Conservation (phyloP, 1,140 invertebrate genomes). For the Microvelia longipes region DNA sequence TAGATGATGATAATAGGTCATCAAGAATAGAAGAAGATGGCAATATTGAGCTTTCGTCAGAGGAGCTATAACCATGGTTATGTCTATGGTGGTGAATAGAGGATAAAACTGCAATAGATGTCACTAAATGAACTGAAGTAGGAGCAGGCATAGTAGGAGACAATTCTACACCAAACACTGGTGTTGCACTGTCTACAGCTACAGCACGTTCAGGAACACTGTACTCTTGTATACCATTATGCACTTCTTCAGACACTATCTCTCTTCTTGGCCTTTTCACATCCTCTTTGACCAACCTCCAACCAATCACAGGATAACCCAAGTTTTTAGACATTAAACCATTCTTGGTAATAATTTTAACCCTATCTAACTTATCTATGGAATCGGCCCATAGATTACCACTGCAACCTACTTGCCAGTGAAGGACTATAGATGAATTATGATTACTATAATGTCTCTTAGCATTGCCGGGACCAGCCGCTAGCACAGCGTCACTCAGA, state of each 20-base stretch:
- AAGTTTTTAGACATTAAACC: background rate
- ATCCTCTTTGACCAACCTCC: background rate
- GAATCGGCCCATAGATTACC: background rate
- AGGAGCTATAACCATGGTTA: background rate
- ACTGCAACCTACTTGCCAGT: background rate
- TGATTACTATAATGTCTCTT: background rate
- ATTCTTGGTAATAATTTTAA: background rate
- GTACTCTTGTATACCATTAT: background rate
- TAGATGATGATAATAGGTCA: background rate
- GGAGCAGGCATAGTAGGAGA: slow-evolving; percentile 1
- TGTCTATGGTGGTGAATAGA: background rate
- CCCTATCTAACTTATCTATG: background rate
- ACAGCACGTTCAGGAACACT: slow-evolving; percentile 1
- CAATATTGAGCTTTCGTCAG: background rate
- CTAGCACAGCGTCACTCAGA: background rate
- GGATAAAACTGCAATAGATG: background rate
- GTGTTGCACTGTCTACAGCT: background rate
- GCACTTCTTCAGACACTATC: background rate
- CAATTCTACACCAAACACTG: background rate
- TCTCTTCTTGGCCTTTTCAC: background rate
- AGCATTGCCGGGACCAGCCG: background rate
- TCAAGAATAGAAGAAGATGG: background rate
- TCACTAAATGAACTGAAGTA: background rate
- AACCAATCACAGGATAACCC: background rate
- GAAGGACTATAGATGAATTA: background rate